Evolutionary conservation across 2,797 vertebrate genomes (phyloP).

Genomic region (Selene dorsalis): DNA sequence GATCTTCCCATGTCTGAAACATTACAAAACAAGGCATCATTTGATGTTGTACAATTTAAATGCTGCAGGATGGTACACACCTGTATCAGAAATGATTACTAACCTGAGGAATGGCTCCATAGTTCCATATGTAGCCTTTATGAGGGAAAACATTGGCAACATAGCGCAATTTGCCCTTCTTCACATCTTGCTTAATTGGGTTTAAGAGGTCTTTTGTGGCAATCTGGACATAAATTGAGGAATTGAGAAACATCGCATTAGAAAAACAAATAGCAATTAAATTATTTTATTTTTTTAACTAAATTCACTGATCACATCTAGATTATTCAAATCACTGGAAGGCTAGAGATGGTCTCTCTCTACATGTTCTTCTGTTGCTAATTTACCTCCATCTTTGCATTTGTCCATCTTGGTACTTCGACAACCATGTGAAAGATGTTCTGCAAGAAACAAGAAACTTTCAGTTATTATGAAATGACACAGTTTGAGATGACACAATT

Average conservation of each 20-base stretch:
- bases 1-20: conserved; percentile 96
- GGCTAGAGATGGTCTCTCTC: background rate
- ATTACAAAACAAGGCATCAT: background rate
- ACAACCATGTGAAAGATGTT: conserved; percentile 95
- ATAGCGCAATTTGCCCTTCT: conserved; percentile 94
- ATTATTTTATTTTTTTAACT: too few relatives aligned
- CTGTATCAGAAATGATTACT: background rate
- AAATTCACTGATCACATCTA: background rate
- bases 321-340: background rate
- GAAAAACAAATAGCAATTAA: background rate
- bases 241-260: background rate
- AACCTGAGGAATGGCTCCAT: conserved; percentile 97
- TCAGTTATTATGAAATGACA: background rate
- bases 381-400: conserved; percentile 98
- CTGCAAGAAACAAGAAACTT: conserved; percentile 77
- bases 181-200: conserved; percentile 97
- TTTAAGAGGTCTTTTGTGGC: conserved; percentile 96
- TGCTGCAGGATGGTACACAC: background rate
- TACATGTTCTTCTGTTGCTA: background rate
- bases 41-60: background rate
- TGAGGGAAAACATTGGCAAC: conserved; percentile 98
- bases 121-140: conserved; percentile 99
- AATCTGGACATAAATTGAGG: conserved; percentile 84
- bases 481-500: background rate
- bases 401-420: conserved; percentile 98